These are phyloP conservation scores for Cossypha caffra DNA, from an alignment of 2,797 vertebrate species.

Conservation along the genomic window DNA sequence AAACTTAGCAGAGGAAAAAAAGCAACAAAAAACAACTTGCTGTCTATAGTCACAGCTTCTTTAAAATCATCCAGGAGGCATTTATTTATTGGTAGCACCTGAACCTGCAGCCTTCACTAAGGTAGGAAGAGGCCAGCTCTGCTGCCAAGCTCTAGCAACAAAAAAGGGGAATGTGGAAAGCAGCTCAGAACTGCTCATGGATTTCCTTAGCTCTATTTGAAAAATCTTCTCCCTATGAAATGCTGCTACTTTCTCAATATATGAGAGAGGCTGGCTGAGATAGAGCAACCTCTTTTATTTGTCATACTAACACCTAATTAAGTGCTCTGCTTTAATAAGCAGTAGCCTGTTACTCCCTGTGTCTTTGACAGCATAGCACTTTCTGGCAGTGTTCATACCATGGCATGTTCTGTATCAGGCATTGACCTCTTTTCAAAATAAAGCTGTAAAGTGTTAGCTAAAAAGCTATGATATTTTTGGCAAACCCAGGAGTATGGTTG, in stretches of 20 bases:
- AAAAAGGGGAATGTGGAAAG: neutral
- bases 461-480: neutral
- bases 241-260: neutral
- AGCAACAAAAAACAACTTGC: neutral
- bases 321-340: neutral
- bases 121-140: neutral
- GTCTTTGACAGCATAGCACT: neutral
- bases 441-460: neutral
- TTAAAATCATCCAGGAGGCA: neutral
- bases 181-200: neutral
- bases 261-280: neutral
- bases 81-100: neutral
- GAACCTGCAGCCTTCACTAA: neutral
- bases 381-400: neutral
- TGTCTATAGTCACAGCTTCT: neutral
- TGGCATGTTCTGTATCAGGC: neutral
- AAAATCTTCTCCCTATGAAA: neutral
- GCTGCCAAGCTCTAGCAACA: neutral
- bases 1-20: neutral
- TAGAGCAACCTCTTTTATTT: neutral
- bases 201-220: neutral
- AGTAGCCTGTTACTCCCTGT: neutral
- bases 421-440: neutral
- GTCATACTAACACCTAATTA: neutral
- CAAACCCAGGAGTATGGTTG: neutral